These are phyloP conservation scores for Pseudopodoces humilis DNA, from an alignment of 2,113 vertebrate genomes.

Conservation along the genomic window DNA sequence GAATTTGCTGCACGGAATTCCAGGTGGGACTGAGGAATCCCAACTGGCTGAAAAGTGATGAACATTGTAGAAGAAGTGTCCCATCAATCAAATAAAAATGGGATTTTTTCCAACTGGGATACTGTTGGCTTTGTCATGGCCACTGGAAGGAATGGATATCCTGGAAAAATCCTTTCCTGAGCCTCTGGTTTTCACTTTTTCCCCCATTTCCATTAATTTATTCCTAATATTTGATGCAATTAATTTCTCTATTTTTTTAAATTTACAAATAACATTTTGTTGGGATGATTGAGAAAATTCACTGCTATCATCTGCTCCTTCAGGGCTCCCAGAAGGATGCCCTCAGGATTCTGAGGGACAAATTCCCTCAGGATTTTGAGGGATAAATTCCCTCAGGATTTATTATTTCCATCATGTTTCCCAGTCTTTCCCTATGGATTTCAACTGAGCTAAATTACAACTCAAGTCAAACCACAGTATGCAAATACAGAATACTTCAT, in stretches of 20 bases:
- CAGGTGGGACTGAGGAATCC: not conserved
- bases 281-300: not conserved
- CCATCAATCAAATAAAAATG: not conserved
- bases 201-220: not conserved
- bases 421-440: not conserved
- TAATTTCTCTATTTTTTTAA: not conserved
- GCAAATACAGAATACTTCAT: not conserved
- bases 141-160: not conserved
- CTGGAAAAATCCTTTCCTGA: not conserved
- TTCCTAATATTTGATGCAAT: not conserved
- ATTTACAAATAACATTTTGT: not conserved
- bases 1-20: not conserved
- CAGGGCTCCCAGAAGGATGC: not conserved
- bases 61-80: not conserved
- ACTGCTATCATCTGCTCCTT: not conserved
- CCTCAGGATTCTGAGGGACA: not conserved
- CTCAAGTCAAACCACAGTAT: not conserved
- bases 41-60: not conserved
- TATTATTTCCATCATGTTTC: not conserved
- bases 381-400: not conserved
- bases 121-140: not conserved
- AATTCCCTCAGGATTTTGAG: not conserved
- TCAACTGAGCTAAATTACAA: not conserved
- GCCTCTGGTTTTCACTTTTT: not conserved
- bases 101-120: not conserved